Base-by-base conservation (phyloP, 1,140 invertebrate species). In the Ostrea denselamellosa region DNA sequence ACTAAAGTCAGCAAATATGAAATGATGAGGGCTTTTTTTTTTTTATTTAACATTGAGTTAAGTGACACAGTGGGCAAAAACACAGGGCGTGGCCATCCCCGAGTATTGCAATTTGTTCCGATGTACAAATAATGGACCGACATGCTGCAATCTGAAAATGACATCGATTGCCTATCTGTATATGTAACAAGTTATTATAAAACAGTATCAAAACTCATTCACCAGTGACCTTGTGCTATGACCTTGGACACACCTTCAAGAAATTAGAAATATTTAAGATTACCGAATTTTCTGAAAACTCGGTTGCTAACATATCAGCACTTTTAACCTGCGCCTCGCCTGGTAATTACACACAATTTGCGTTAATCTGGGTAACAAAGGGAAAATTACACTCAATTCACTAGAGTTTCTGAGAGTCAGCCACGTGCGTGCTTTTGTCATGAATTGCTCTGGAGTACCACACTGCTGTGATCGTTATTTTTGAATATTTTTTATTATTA, bases 221-320 rank as follows among this genome's bases (percentile, higher is more conserved):
- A 44, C 5, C 34, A 44, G 5, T 44, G 34, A 44, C 34, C 34
- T n/a, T 5, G 28, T 34, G 25, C 25, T 77, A 9, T 14, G 68
- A 28, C 68, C 68, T 77, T 77, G 68, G 28, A 77, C 25, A 77
- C 22, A 77, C 68, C 25, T 9, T 12, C 25, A 25, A 14, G 5
- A 14, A 28, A 28, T 12, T 8, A 12, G 68, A 77, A 28, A 77
- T 22, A 71, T 12, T 28, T 77, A 77, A 34, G 68, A 77, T 77
- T 77, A 77, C 68, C 68, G 68, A 25, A 28, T 77, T 62, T n/a
- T 62, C 28, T 77, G 25, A 28, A 34, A 77, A 77, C 28, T 77
- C 68, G 68, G 68, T 77, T 12, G 14, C 58, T n/a, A 7, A 12
- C 22, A 77, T 28, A 14, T 34, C 28, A 77, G 68, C 68, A 77